A percentile compares a stretch with the other conserved stretches of the same genome.
These are phyloP conservation scores for Charina bottae DNA, from an alignment of 2,113 vertebrate species.

Conservation along the genomic window DNA sequence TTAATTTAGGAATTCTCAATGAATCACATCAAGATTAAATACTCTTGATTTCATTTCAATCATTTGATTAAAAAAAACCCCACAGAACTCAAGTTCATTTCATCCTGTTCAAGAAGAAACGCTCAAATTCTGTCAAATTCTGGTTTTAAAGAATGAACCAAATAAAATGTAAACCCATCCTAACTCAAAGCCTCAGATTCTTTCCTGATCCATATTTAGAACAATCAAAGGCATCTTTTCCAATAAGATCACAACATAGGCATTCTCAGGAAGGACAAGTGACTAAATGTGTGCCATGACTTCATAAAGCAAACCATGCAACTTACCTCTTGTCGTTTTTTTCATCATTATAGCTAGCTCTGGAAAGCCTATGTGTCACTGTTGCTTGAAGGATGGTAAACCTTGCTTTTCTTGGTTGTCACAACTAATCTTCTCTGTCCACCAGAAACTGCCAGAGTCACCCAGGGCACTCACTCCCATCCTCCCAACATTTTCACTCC, in stretches of 20 bases:
- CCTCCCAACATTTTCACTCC: background rate
- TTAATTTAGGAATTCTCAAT: background rate
- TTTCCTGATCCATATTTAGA: background rate
- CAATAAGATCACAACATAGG: background rate
- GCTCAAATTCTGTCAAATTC: no score
- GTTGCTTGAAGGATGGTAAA: background rate
- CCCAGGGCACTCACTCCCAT: background rate
- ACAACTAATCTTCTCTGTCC: background rate
- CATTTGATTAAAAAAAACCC: background rate
- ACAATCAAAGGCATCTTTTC: background rate
- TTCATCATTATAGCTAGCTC: background rate
- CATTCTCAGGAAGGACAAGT: no score
- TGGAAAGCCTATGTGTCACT: background rate
- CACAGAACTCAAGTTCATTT: background rate
- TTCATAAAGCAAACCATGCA: no score
- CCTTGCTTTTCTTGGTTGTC: background rate
- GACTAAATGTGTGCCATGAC: no score
- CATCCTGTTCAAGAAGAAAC: no score
- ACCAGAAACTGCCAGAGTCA: background rate
- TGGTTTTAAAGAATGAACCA: no score
- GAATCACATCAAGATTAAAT: background rate
- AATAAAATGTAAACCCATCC: no score
- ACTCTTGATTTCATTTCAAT: background rate
- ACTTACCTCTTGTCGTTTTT: no score
- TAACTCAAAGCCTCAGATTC: background rate